A percentile compares a stretch with the other conserved stretches of the same genome.
These are phyloP conservation scores for Spodoptera litura DNA, from an alignment of 1,140 invertebrate species.

Conservation along the genomic window DNA sequence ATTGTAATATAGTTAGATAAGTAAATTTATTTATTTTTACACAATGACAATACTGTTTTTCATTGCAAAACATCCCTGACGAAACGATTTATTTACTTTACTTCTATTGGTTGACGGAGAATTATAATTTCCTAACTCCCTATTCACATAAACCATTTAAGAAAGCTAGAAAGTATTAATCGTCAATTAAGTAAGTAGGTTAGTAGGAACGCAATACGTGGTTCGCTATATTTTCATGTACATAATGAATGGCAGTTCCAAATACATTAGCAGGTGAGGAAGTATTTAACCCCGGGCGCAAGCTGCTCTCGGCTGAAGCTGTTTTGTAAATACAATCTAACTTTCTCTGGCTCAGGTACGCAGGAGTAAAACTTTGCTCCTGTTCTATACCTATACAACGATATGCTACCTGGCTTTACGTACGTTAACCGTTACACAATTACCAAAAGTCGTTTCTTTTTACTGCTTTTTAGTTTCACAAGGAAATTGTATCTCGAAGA, in stretches of 20 bases:
- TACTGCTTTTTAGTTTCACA: too few species aligned
- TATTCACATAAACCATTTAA: background rate
- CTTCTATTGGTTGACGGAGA: too few species aligned
- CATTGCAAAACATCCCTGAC: background rate
- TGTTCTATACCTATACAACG: background rate
- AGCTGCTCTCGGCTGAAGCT: background rate
- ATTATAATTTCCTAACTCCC: background rate
- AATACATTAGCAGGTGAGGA: constrained; percentile 9
- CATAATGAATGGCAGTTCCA: constrained; percentile 1
- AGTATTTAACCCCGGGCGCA: background rate
- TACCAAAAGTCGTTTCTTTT: background rate
- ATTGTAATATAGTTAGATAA: background rate
- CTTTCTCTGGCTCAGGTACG: constrained; percentile 17
- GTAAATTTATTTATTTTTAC: background rate
- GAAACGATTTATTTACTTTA: background rate
- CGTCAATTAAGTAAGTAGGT: background rate
- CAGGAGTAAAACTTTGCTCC: constrained; percentile 12
- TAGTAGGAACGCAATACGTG: background rate
- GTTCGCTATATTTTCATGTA: background rate
- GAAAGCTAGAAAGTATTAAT: background rate
- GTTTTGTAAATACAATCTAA: constrained; percentile 39
- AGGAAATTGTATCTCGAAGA: too few species aligned
- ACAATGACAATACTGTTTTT: background rate
- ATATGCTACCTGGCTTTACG: background rate
- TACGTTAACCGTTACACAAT: background rate